Conservation (phyloP, 2,113 vertebrate species). For the Cygnus atratus region DNA sequence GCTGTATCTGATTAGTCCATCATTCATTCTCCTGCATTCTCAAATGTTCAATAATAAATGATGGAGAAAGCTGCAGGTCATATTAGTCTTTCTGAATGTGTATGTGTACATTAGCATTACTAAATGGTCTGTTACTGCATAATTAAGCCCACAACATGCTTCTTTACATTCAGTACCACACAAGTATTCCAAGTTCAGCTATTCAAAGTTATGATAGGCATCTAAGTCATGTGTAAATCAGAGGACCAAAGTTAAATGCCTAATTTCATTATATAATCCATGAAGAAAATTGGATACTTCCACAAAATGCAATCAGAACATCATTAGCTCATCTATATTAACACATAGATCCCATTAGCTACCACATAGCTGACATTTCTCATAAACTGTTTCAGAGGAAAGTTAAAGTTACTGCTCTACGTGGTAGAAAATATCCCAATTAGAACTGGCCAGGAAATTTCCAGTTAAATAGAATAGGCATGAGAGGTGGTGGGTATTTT, state of each 20-base stretch:
- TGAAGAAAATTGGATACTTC: slow-evolving; percentile 2
- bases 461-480: not conserved
- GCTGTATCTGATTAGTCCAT: not conserved
- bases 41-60: slow-evolving; percentile 67
- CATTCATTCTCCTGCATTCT: not conserved
- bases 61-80: slow-evolving; percentile 38
- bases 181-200: not conserved
- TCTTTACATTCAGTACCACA: slow-evolving; percentile 29
- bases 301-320: not conserved
- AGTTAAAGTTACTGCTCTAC: slow-evolving; percentile 34
- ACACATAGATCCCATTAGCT: slow-evolving; percentile 7
- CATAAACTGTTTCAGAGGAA: slow-evolving; percentile 7
- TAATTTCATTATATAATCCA: not conserved
- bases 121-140: slow-evolving; percentile 54
- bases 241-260: not conserved
- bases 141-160: slow-evolving; percentile 38
- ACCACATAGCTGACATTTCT: slow-evolving; percentile 14
- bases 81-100: slow-evolving; percentile 44
- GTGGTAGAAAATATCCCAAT: not conserved
- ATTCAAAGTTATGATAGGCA: not conserved
- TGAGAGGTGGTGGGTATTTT: not conserved
- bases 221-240: not conserved
- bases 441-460: not conserved
- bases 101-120: slow-evolving; percentile 36
- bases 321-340: not conserved